Evolutionary conservation across 92 coral and sea anemone genomes (phyloP).

Genomic region (Bergia sp.): DNA sequence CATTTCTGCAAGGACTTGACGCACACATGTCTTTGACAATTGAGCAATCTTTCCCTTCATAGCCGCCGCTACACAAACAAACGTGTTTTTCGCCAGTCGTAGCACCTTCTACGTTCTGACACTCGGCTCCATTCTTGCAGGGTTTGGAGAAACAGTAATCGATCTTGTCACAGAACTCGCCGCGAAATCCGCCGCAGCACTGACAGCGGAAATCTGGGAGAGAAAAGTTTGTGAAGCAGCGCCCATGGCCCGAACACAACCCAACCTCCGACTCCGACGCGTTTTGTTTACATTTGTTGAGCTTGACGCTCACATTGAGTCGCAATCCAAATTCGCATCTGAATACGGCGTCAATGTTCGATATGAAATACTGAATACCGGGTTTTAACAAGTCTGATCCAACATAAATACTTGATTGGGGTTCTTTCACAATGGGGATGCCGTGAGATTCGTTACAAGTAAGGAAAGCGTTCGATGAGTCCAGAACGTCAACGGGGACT

Average conservation of each 20-base stretch:
- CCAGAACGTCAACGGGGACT: slow-evolving; percentile 60
- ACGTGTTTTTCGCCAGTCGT: slow-evolving; percentile 62
- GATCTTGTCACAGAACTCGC: slow-evolving; percentile 86
- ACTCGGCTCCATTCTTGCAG: slow-evolving; percentile 83
- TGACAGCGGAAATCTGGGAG: slow-evolving; percentile 78
- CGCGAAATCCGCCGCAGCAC: slow-evolving; percentile 97
- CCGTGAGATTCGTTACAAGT: slow-evolving; percentile 85
- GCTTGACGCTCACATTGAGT: slow-evolving; percentile 95
- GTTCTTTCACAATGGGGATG: slow-evolving; percentile 67
- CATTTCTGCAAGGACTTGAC: slow-evolving; percentile 84
- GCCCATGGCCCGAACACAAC: slow-evolving; percentile 82
- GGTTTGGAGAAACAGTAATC: slow-evolving; percentile 93
- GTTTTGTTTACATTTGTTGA: slow-evolving; percentile 72
- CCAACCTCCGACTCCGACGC: slow-evolving; percentile 40
- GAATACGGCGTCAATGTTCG: slow-evolving; percentile 88
- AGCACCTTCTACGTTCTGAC: slow-evolving; percentile 74
- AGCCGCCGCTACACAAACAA: slow-evolving; percentile 86
- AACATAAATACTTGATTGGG: slow-evolving; percentile 61
- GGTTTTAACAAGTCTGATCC: slow-evolving; percentile 62
- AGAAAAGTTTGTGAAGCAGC: slow-evolving; percentile 85
- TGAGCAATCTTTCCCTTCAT: slow-evolving; percentile 88
- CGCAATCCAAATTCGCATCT: slow-evolving; percentile 96
- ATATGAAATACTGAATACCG: slow-evolving; percentile 85
- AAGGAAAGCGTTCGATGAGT: slow-evolving; percentile 72
- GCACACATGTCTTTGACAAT: slow-evolving; percentile 85